A percentile compares a stretch with the other conserved stretches of the same genome.
These are phyloP conservation scores for Sphenopsis melanotis DNA, from an alignment of 2,797 vertebrate species.

Conservation along the genomic window DNA sequence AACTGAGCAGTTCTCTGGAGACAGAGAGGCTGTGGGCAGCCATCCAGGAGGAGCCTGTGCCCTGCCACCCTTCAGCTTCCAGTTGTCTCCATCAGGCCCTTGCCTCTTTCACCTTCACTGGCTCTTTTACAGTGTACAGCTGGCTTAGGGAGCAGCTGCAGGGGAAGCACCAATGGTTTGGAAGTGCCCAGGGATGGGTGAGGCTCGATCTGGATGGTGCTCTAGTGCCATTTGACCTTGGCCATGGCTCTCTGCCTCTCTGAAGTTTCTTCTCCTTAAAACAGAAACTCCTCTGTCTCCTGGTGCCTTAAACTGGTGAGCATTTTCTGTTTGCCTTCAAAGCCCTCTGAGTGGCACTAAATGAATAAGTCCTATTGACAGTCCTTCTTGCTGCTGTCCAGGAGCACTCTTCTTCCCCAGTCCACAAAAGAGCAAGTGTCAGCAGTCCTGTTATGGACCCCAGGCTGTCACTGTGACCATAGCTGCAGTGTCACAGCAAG, in stretches of 20 bases:
- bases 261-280: background rate
- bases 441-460: background rate
- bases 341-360: background rate
- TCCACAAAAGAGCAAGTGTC: background rate
- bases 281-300: background rate
- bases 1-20: background rate
- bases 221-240: fast-evolving
- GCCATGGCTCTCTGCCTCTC: background rate
- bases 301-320: background rate
- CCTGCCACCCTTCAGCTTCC: background rate
- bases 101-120: background rate
- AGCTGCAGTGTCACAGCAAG: background rate
- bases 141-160: fast-evolving
- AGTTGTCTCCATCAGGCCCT: background rate
- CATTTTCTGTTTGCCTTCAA: background rate
- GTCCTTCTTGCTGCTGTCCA: background rate
- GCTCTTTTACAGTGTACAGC: background rate
- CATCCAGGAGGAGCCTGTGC: background rate
- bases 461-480: background rate
- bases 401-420: background rate
- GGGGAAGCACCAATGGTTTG: background rate
- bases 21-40: background rate
- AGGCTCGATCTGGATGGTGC: background rate
- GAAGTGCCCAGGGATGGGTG: background rate
- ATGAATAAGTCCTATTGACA: background rate